Evolutionary conservation across 2,113 vertebrate genomes (phyloP).

Genomic region (Saguinus midas): DNA sequence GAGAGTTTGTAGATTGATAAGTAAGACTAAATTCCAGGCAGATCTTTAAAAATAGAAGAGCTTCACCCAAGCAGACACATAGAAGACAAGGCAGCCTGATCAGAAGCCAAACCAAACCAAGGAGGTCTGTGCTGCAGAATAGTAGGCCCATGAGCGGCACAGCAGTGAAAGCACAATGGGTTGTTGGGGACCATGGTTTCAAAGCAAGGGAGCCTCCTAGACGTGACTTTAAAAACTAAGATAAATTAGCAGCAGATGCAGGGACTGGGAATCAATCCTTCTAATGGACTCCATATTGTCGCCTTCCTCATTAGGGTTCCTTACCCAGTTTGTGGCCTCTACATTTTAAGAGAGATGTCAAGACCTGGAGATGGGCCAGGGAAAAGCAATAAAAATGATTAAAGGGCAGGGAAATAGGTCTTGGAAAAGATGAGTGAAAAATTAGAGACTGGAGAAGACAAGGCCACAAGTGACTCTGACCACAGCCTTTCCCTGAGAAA

Average conservation of each 20-base stretch:
- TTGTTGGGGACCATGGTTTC: background rate
- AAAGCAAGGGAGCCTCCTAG: background rate
- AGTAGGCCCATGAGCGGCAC: accelerated
- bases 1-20: background rate
- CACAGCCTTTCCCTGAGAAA: background rate
- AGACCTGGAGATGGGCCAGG: slow-evolving; percentile 59
- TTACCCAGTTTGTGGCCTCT: slow-evolving; percentile 49
- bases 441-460: background rate
- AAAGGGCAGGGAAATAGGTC: slow-evolving; percentile 14
- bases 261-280: slow-evolving; percentile 42
- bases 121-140: background rate
- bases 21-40: background rate
- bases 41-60: background rate
- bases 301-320: slow-evolving; percentile 53
- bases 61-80: background rate
- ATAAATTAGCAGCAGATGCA: background rate
- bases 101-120: background rate
- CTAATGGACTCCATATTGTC: slow-evolving; percentile 66
- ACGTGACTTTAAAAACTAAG: background rate
- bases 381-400: slow-evolving; percentile 66
- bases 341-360: slow-evolving; percentile 61
- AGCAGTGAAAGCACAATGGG: accelerated
- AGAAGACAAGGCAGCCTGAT: too few relatives aligned
- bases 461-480: background rate
- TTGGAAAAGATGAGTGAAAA: background rate